Evolutionary conservation across 2,113 vertebrate genomes (phyloP).

Genomic region (Alligator mississippiensis): DNA sequence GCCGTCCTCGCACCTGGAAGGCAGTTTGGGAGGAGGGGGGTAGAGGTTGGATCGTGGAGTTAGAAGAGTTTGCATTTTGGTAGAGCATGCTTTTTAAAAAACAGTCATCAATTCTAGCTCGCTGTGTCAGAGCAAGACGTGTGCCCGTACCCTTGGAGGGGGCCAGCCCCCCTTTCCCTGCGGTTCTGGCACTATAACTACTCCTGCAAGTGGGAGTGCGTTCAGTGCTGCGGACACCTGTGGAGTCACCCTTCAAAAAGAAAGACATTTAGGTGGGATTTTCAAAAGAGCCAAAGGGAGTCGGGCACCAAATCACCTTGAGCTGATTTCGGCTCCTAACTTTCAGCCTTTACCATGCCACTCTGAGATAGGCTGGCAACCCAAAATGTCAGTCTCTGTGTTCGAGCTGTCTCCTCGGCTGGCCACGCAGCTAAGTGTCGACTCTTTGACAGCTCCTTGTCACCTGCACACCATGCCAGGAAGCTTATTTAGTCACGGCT

Average conservation of each 20-base stretch:
- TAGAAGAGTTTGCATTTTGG: neutral
- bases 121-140: neutral
- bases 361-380: too few species aligned
- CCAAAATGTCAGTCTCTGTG: too few species aligned
- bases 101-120: neutral
- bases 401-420: too few species aligned
- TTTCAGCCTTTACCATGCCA: neutral
- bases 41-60: fast-evolving
- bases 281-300: neutral
- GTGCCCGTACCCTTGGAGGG: neutral
- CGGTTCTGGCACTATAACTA: neutral
- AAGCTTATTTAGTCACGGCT: too few species aligned
- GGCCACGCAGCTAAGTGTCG: too few species aligned
- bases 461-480: too few species aligned
- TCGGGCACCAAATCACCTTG: neutral
- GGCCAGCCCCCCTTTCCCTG: neutral
- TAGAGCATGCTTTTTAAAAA: neutral
- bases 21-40: neutral
- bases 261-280: neutral
- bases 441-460: too few species aligned
- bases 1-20: conserved; percentile 81
- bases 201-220: neutral
- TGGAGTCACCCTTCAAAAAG: neutral
- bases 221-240: neutral
- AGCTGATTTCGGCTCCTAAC: neutral